These are phyloP conservation scores for Ditylenchus dipsaci DNA, from an alignment of 1,140 invertebrate species.

Conservation along the genomic window DNA sequence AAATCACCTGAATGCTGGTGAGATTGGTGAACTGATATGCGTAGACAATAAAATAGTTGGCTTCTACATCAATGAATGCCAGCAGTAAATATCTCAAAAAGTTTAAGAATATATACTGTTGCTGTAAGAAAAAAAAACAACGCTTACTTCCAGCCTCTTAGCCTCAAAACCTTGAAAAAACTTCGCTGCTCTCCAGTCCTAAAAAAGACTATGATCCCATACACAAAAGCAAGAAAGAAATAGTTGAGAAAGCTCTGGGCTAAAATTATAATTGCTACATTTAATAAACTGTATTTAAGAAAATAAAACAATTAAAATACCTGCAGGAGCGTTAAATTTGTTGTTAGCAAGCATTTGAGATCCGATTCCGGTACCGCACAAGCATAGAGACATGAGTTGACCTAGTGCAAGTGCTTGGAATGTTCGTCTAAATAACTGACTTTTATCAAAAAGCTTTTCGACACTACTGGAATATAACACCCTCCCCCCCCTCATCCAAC, in stretches of 20 bases:
- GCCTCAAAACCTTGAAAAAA: slow-evolving; percentile 63
- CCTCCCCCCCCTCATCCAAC: too few species aligned
- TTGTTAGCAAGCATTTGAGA: slow-evolving; percentile 37
- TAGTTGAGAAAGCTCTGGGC: slow-evolving; percentile 54
- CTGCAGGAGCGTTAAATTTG: slow-evolving; percentile 49
- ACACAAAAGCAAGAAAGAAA: slow-evolving; percentile 54
- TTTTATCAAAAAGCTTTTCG: too few species aligned
- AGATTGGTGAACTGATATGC: slow-evolving; percentile 67
- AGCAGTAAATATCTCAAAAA: slow-evolving; percentile 67
- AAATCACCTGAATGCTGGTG: slow-evolving; percentile 62
- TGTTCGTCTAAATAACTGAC: slow-evolving; percentile 49
- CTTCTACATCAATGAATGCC: slow-evolving; percentile 75
- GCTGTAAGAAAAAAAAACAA: not conserved
- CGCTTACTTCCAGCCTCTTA: slow-evolving; percentile 64
- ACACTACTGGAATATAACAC: too few species aligned
- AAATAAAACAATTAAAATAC: slow-evolving; percentile 27
- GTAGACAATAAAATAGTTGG: slow-evolving; percentile 71
- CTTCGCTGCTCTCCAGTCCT: slow-evolving; percentile 37
- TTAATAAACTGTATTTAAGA: slow-evolving; percentile 7
- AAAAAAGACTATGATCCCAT: slow-evolving; percentile 44
- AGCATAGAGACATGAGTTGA: slow-evolving; percentile 50
- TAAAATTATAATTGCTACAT: slow-evolving; percentile 22
- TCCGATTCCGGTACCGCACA: slow-evolving; percentile 51
- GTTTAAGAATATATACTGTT: not conserved
- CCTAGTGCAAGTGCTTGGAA: slow-evolving; percentile 42